Evolutionary conservation across 2,888 invertebrate species (phyloP).

Genomic region (Petrolisthes cinctipes): DNA sequence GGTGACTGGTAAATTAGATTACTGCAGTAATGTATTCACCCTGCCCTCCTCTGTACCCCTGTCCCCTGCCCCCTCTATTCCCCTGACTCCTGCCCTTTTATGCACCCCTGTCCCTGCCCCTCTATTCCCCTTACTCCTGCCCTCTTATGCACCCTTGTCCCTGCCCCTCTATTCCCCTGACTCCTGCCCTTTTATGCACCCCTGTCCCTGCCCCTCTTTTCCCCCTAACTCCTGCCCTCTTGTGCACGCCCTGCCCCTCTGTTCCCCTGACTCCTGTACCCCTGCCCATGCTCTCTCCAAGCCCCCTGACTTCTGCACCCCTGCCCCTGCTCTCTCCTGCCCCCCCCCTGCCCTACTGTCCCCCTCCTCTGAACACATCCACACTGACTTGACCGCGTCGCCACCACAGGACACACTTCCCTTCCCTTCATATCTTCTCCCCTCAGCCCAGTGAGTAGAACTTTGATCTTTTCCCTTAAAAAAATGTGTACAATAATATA

Average conservation of each 20-base stretch:
- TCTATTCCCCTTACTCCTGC: neutral
- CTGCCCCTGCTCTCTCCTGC: neutral
- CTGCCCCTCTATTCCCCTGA: neutral
- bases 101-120: neutral
- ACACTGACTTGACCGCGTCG: neutral
- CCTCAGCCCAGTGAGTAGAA: neutral
- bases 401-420: neutral
- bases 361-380: neutral
- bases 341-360: neutral
- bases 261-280: neutral
- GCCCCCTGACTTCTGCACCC: neutral
- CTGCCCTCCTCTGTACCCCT: slow-evolving; percentile 4
- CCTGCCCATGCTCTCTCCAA: neutral
- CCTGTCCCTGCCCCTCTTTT: neutral
- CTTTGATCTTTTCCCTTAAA: neutral
- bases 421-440: neutral
- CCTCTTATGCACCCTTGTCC: neutral
- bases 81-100: neutral
- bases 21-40: slow-evolving; percentile 47
- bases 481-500: no score
- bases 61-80: slow-evolving; percentile 26
- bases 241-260: neutral
- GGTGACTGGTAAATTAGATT: slow-evolving; percentile 43
- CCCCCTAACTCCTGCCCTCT: neutral
- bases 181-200: neutral